Evolutionary conservation across 2,888 invertebrate genomes (phyloP).

Genomic region (Drosophila dives): DNA sequence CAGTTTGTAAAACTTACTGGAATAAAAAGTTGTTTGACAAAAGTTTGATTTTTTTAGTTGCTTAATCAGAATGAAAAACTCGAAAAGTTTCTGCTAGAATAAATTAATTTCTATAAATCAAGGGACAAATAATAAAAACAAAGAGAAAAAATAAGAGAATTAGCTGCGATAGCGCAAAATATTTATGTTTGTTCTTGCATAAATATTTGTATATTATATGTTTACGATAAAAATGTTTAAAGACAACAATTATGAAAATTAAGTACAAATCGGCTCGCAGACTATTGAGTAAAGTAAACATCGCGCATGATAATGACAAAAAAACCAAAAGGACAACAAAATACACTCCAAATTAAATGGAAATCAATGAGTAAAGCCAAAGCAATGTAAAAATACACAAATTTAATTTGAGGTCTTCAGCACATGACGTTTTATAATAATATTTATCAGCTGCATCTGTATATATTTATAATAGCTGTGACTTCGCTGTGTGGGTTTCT

Average conservation of each 20-base stretch:
- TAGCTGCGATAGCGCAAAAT: background rate
- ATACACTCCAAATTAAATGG: conserved; percentile 26
- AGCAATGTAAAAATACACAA: conserved; percentile 1
- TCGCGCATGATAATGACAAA: background rate
- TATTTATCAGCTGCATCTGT: conserved; percentile 33
- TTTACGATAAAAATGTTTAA: background rate
- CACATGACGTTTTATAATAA: conserved; percentile 42
- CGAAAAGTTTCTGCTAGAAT: conserved; percentile 17
- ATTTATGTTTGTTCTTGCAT: background rate
- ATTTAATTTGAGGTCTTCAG: conserved; percentile 7
- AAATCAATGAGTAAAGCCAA: conserved; percentile 35
- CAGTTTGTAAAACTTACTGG: conserved; percentile 3
- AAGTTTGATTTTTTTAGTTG: conserved; percentile 23
- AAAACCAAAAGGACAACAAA: conserved; percentile 2
- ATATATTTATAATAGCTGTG: conserved; percentile 43
- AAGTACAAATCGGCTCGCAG: background rate
- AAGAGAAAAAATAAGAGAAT: background rate
- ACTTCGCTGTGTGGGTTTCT: conserved; percentile 26
- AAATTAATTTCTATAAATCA: background rate
- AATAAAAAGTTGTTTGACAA: conserved; percentile 38
- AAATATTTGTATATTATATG: background rate
- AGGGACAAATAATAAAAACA: conserved; percentile 3
- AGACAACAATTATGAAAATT: background rate
- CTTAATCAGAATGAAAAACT: conserved; percentile 48
- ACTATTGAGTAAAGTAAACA: conserved; percentile 7